Evolutionary conservation across 2,113 vertebrate genomes (phyloP).

Genomic region (Cyanoliseus patagonus): DNA sequence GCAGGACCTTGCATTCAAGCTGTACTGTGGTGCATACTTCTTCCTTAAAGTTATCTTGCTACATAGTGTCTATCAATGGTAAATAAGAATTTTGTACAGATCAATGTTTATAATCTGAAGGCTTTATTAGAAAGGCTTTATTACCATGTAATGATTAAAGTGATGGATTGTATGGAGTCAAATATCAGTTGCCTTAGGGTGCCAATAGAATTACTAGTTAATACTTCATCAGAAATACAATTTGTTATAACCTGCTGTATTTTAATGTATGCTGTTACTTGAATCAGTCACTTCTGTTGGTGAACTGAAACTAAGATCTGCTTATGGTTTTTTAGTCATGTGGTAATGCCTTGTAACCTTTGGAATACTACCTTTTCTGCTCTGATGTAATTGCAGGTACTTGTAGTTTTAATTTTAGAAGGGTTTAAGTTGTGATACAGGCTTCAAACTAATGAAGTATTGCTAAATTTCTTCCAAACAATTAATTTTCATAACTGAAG

Average conservation of each 20-base stretch:
- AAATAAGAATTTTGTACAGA: not conserved
- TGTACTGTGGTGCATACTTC: not conserved
- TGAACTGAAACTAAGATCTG: not conserved
- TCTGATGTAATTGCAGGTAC: not conserved
- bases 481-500: not conserved
- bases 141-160: not conserved
- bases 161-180: not conserved
- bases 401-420: not conserved
- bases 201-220: not conserved
- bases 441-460: not conserved
- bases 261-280: not conserved
- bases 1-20: not conserved
- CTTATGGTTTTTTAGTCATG: not conserved
- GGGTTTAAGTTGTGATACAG: not conserved
- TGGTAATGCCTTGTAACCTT: not conserved
- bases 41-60: not conserved
- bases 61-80: not conserved
- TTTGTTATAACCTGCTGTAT: not conserved
- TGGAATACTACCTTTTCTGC: not conserved
- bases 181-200: not conserved
- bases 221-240: not conserved
- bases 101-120: not conserved
- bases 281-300: not conserved
- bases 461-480: not conserved
- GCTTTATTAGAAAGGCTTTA: not conserved